These are phyloP conservation scores for Paraplagusia blochii DNA, from an alignment of 2,113 vertebrate genomes.

Conservation along the genomic window DNA sequence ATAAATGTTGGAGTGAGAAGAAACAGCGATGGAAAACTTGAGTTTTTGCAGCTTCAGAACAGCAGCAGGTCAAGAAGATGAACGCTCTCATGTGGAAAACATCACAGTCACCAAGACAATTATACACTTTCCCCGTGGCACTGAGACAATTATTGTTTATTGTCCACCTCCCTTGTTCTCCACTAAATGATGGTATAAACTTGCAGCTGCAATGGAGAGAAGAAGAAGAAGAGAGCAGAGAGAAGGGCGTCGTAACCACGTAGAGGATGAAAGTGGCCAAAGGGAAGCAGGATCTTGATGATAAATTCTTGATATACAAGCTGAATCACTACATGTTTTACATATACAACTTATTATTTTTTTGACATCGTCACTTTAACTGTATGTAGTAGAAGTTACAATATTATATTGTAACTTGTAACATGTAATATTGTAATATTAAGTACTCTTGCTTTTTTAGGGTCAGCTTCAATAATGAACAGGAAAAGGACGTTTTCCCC, in stretches of 20 bases:
- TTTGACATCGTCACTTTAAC: too few relatives aligned
- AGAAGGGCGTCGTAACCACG: slow-evolving; percentile 12
- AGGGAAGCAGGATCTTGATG: too few relatives aligned
- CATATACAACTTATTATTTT: too few relatives aligned
- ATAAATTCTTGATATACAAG: too few relatives aligned
- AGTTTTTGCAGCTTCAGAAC: slow-evolving; percentile 51
- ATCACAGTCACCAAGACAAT: slow-evolving; percentile 63
- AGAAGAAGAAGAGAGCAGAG: slow-evolving; percentile 47
- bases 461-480: too few relatives aligned
- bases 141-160: slow-evolving; percentile 64
- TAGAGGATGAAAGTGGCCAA: slow-evolving; percentile 14
- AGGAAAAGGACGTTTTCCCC: too few relatives aligned
- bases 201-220: slow-evolving; percentile 36
- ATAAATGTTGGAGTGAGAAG: slow-evolving; percentile 30
- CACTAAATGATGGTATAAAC: slow-evolving; percentile 55
- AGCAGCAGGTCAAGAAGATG: slow-evolving; percentile 58
- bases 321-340: too few relatives aligned
- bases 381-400: too few relatives aligned
- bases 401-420: too few relatives aligned
- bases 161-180: slow-evolving; percentile 51
- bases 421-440: too few relatives aligned
- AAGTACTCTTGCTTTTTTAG: too few relatives aligned
- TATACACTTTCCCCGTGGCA: slow-evolving; percentile 60
- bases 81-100: slow-evolving; percentile 67
- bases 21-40: slow-evolving; percentile 49